Percentiles rank a stretch among this genome's conserved stretches.
Evolutionary conservation across 1,140 invertebrate genomes (phyloP).

Genomic region (Hestina assimilis): DNA sequence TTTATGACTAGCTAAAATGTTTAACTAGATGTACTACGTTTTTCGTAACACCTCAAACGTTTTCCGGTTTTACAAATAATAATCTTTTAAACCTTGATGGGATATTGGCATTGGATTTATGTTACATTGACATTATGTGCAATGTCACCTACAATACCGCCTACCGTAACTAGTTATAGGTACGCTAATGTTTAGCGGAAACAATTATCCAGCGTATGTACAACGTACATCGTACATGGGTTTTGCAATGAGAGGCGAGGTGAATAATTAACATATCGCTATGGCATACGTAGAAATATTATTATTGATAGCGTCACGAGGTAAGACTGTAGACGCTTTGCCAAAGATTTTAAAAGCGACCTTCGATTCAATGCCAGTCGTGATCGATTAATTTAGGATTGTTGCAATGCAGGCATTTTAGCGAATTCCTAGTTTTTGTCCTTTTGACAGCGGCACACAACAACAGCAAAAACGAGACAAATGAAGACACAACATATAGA

Average conservation of each 20-base stretch:
- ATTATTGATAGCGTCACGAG: slow-evolving; percentile 20
- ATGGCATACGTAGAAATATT: slow-evolving; percentile 5
- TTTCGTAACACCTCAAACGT: too few species aligned
- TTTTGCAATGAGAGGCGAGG: not conserved
- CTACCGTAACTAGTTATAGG: slow-evolving; percentile 1
- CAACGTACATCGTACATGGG: slow-evolving; percentile 2
- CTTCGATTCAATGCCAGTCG: slow-evolving; percentile 65
- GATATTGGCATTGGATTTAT: slow-evolving; percentile 18
- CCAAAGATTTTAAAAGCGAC: slow-evolving; percentile 60
- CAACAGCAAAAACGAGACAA: too few species aligned
- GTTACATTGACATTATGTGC: slow-evolving; percentile 22
- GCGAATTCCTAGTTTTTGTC: not conserved
- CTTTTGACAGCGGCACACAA: not conserved
- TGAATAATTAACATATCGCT: slow-evolving; percentile 6
- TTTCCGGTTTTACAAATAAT: too few species aligned
- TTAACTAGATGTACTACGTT: too few species aligned
- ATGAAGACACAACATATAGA: too few species aligned
- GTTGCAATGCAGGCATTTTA: slow-evolving; percentile 10
- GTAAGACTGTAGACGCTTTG: slow-evolving; percentile 33
- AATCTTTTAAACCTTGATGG: not conserved
- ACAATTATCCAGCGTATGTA: slow-evolving; percentile 3
- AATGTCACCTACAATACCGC: slow-evolving; percentile 20
- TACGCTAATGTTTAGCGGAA: slow-evolving; percentile 13
- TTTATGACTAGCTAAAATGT: too few species aligned
- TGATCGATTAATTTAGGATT: slow-evolving; percentile 45